Percentiles rank a stretch among this genome's conserved stretches.
Evolutionary conservation across 2,113 vertebrate genomes (phyloP).

Genomic region (Fukomys damarensis): DNA sequence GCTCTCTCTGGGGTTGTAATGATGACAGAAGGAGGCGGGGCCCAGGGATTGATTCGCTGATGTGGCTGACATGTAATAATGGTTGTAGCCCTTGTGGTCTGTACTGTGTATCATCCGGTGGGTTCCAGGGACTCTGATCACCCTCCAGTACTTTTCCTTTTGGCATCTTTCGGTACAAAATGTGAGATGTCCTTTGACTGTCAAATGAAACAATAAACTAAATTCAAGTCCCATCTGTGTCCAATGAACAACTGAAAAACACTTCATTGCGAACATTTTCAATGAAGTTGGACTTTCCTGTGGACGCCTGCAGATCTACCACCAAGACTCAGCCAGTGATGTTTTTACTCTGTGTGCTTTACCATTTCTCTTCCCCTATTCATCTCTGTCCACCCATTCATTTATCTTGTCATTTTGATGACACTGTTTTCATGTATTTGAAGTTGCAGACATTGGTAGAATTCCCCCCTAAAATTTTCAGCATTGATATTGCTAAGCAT

Average conservation of each 20-base stretch:
- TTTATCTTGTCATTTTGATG: neutral
- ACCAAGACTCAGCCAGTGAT: neutral
- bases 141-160: neutral
- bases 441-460: neutral
- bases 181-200: neutral
- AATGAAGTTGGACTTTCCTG: neutral
- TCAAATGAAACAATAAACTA: neutral
- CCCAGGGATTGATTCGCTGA: neutral
- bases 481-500: neutral
- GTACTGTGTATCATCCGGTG: neutral
- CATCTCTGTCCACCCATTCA: neutral
- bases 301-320: no score
- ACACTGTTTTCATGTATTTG: neutral
- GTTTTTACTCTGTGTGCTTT: neutral
- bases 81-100: neutral
- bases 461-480: neutral
- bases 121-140: neutral
- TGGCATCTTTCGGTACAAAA: neutral
- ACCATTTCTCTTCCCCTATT: neutral
- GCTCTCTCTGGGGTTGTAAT: neutral
- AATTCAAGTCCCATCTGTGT: neutral
- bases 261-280: neutral
- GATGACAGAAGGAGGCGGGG: neutral
- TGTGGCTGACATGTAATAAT: neutral
- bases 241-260: neutral